A percentile compares a stretch with the other conserved stretches of the same genome.
These are phyloP conservation scores for Synergus laeviventris DNA, from an alignment of 2,888 invertebrate species.

Conservation along the genomic window DNA sequence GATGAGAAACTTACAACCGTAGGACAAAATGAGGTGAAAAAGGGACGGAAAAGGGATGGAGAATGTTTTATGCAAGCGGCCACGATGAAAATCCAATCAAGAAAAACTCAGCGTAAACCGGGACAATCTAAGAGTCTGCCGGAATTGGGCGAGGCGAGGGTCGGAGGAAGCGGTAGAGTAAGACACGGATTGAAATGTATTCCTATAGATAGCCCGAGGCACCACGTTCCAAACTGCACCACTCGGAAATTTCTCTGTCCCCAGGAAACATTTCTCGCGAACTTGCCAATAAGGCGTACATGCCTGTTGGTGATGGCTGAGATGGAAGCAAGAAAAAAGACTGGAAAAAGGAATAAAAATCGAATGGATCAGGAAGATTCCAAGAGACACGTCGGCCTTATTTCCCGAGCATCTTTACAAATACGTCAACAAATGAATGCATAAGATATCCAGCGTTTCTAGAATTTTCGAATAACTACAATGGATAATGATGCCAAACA, in stretches of 20 bases:
- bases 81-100: slow-evolving; percentile 62
- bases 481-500: slow-evolving; percentile 2
- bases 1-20: slow-evolving; percentile 42
- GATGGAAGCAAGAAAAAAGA: slow-evolving; percentile 23
- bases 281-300: slow-evolving; percentile 58
- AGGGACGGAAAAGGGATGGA: slow-evolving; percentile 41
- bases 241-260: slow-evolving; percentile 54
- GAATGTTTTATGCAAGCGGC: slow-evolving; percentile 61
- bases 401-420: not conserved
- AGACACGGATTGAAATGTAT: slow-evolving; percentile 65
- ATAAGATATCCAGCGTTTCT: not conserved
- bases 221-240: slow-evolving; percentile 55
- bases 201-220: slow-evolving; percentile 57
- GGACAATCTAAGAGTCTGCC: slow-evolving; percentile 57
- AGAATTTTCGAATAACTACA: slow-evolving; percentile 9
- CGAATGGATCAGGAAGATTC: not conserved
- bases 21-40: slow-evolving; percentile 35
- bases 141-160: slow-evolving; percentile 47
- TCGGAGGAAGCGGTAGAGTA: slow-evolving; percentile 47
- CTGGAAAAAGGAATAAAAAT: slow-evolving; percentile 33
- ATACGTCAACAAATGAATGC: slow-evolving; percentile 16
- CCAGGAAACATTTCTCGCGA: slow-evolving; percentile 50
- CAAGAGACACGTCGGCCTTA: not conserved
- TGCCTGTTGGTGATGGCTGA: slow-evolving; percentile 50
- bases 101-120: slow-evolving; percentile 54